phyloP scores from a whole-genome alignment of 2,113 vertebrate genomes.

The Syrrhaptes paradoxus region DNA sequence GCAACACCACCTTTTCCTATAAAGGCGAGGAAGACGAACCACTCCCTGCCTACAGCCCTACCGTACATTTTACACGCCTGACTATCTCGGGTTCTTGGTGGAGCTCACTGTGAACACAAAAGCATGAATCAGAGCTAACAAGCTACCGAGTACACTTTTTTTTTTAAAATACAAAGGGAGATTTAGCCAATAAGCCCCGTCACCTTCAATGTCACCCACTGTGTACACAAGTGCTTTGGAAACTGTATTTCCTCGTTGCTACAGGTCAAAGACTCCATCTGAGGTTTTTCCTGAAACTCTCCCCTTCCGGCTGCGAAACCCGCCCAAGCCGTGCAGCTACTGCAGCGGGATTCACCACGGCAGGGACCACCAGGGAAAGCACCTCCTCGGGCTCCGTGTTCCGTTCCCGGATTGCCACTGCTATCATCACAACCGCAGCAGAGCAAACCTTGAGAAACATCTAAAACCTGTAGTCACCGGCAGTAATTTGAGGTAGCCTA shows the following conservation, averaged over 20 bases:
- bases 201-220: neutral
- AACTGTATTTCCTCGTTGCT: slow-evolving; percentile 5
- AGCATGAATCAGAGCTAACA: neutral
- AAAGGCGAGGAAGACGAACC: neutral
- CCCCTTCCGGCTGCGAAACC: neutral
- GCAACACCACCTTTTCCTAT: accelerated
- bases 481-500: accelerated
- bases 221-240: neutral
- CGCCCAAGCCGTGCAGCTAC: neutral
- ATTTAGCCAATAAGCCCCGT: neutral
- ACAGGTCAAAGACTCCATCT: neutral
- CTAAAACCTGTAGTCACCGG: neutral
- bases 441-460: too few relatives aligned
- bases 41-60: neutral
- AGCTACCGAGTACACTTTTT: too few relatives aligned
- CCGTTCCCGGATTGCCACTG: accelerated
- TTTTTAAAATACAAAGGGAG: neutral
- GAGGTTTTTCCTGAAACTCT: neutral
- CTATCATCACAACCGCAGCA: accelerated
- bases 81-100: neutral
- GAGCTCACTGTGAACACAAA: neutral
- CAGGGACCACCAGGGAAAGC: neutral
- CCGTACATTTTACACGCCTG: accelerated
- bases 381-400: accelerated
- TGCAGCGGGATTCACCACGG: accelerated